These are phyloP conservation scores for Exaiptasia diaphana DNA, from an alignment of 64 coral and sea anemone genomes.

Conservation along the genomic window DNA sequence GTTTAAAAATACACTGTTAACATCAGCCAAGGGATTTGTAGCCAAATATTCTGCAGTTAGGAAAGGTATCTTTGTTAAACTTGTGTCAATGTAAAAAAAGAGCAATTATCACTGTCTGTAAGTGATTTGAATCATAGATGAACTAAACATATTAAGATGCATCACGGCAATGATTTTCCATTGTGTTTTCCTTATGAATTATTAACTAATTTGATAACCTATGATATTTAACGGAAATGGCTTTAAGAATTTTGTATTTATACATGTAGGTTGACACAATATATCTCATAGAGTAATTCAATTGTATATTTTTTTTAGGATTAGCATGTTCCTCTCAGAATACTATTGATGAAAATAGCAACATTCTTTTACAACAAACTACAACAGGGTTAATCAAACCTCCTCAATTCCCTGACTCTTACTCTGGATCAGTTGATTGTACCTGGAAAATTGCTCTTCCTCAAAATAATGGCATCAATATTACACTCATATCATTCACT, in stretches of 20 bases:
- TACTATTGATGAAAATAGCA: slow-evolving; percentile 14
- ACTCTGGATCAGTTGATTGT: neutral
- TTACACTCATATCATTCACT: neutral
- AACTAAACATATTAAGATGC: too few species aligned
- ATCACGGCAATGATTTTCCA: neutral
- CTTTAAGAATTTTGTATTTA: too few species aligned
- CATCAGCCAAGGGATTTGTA: slow-evolving; percentile 2
- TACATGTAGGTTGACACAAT: too few species aligned
- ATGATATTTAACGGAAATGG: too few species aligned
- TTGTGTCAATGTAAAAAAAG: too few species aligned
- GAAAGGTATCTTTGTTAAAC: too few species aligned
- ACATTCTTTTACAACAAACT: neutral
- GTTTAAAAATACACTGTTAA: slow-evolving; percentile 8
- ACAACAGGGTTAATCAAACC: neutral
- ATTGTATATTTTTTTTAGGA: neutral
- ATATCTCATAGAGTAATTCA: too few species aligned
- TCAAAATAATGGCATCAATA: neutral
- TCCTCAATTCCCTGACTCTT: neutral
- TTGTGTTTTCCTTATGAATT: neutral
- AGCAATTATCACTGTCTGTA: too few species aligned
- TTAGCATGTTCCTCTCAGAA: neutral
- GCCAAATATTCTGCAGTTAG: slow-evolving; percentile 11
- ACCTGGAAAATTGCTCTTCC: slow-evolving; percentile 27
- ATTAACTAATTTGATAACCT: too few species aligned
- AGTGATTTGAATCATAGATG: too few species aligned